Evolutionary conservation across 2,797 vertebrate genomes (phyloP), one percentile per base, ranked within the genome.

Genomic region (Danio kyathit): DNA sequence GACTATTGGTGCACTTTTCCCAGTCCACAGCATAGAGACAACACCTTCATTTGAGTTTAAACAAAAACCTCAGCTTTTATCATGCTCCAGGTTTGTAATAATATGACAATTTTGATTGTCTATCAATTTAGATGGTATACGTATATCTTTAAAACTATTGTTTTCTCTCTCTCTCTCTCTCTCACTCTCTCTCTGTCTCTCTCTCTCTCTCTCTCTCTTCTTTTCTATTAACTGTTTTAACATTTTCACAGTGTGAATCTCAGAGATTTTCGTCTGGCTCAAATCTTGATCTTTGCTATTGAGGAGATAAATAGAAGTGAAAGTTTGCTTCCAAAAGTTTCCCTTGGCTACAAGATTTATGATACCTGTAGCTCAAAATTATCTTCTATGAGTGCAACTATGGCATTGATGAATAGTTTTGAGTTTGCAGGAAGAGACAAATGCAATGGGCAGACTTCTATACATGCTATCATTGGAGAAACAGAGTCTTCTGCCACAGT

Each of bases 221-320:
- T 29, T 29, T 29, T 29, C 29, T 3, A 29, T 29, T 29, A 29
- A 29, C 29, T 29, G 29, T 29, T 29, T 29, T 29, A 3, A 29
- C 1, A 29, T 29, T 29, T 29, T 13, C 9, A 7, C 76, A 94
- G 93, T 70, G 80, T 93, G 40, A 92, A 93, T 83, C 86, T 92
- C 17, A 90, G 93, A 87, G 93, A 92, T 80, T 91, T 94, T 70
- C 90, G 92, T 60, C 91, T 93, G 87, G 92, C 92, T 5, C 93
- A 94, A 80, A 91, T 91, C 0, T 90, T 94, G 92, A 92, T 93
- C 44, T 94, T 93, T 86, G 90, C 92, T 63, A 92, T 94, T 40
- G 87, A 93, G 56, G 93, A 94, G 89, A 94, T 94, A 64, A 94
- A 94, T 85, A 88, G 82, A 78, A 92, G 79, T 82, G 78, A 78